Percentiles rank a stretch among this genome's conserved stretches.
These are phyloP conservation scores for Galerucella calmariensis DNA, from an alignment of 2,888 invertebrate genomes.

Conservation along the genomic window DNA sequence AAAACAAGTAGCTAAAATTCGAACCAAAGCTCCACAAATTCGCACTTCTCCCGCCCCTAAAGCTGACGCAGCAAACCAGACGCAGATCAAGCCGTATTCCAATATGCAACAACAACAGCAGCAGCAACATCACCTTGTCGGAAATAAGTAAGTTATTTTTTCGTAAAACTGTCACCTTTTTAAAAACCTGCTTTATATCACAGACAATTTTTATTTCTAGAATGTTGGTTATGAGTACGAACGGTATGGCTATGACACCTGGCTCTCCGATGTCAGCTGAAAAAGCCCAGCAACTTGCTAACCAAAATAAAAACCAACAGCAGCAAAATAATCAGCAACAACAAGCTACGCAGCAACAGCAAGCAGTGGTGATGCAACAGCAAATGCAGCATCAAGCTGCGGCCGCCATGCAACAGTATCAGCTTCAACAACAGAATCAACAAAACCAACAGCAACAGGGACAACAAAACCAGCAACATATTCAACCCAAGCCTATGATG, in stretches of 20 bases:
- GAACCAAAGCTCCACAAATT: constrained; percentile 76
- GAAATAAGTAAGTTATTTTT: constrained; percentile 65
- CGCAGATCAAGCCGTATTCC: constrained; percentile 69
- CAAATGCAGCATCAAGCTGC: constrained; percentile 51
- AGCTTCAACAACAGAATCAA: constrained; percentile 66
- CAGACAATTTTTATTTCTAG: constrained; percentile 56
- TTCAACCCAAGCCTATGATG: constrained; percentile 70
- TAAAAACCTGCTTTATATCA: neutral
- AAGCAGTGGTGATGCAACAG: constrained; percentile 63
- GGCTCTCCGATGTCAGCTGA: constrained; percentile 69
- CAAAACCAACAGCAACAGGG: constrained; percentile 61
- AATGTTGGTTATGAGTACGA: constrained; percentile 70
- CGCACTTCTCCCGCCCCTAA: constrained; percentile 79
- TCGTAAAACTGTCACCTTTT: no score
- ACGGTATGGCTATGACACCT: constrained; percentile 69
- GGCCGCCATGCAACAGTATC: constrained; percentile 63
- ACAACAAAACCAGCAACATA: constrained; percentile 66
- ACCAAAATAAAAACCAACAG: constrained; percentile 63
- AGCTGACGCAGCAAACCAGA: constrained; percentile 80
- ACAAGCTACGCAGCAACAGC: constrained; percentile 64
- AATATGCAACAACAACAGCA: constrained; percentile 65
- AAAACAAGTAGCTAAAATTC: constrained; percentile 72
- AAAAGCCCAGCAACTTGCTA: constrained; percentile 68
- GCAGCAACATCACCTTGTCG: constrained; percentile 67
- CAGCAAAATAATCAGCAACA: constrained; percentile 65